Conservation (phyloP, 35 echinoderm and acorn worm species). For the Acanthaster planci region DNA sequence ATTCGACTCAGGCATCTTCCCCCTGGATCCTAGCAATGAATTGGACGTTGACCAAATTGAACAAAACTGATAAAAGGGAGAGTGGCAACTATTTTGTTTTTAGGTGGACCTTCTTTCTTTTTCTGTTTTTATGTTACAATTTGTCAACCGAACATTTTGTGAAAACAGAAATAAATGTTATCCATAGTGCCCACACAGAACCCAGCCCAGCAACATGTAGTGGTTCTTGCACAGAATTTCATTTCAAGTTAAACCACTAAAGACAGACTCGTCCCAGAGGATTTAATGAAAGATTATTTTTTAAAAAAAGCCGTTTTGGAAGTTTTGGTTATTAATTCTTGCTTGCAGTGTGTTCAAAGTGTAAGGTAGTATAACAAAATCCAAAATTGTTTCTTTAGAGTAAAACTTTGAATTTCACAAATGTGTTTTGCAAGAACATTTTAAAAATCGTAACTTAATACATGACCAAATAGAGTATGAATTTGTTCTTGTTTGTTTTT, state of each 20-base stretch:
- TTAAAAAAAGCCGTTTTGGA: no score
- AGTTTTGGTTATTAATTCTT: neutral
- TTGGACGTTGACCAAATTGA: conserved; percentile 87
- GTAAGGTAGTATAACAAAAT: no score
- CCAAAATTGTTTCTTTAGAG: no score
- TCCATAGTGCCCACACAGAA: no score
- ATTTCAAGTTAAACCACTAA: no score
- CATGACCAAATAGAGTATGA: no score
- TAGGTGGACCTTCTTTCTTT: neutral
- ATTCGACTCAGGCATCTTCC: conserved; percentile 50
- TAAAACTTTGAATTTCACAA: neutral
- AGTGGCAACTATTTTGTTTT: neutral
- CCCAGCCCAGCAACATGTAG: no score
- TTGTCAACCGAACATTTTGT: neutral
- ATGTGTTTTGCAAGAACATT: neutral
- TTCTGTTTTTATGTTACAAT: neutral
- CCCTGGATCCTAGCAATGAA: conserved; percentile 60
- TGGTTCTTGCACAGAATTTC: no score
- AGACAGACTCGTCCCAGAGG: no score
- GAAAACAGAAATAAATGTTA: no score
- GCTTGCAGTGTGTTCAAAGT: conserved; percentile 7
- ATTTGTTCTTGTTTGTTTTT: conserved; percentile 14
- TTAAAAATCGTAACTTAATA: no score
- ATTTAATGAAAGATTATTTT: no score
- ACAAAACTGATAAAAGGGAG: conserved; percentile 58